Conservation (phyloP, 2,888 invertebrate genomes). For the Lordiphosa fenestrarum region DNA sequence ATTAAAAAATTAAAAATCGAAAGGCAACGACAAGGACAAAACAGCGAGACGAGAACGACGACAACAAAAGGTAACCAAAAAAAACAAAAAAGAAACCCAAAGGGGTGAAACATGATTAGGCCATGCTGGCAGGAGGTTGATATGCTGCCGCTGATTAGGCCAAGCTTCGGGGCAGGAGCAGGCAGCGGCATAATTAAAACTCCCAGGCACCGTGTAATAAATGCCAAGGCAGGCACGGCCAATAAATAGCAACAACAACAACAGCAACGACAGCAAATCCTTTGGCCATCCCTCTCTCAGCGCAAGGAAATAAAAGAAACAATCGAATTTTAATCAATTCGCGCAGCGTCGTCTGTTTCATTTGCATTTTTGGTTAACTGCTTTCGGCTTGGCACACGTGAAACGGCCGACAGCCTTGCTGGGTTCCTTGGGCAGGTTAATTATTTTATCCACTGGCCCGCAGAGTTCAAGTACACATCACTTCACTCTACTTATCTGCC, state of each 20-base stretch:
- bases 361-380: conserved; percentile 52
- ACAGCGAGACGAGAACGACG: conserved; percentile 29
- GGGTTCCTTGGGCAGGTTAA: too few relatives aligned
- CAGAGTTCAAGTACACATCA: too few relatives aligned
- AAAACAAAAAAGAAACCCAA: conserved; percentile 37
- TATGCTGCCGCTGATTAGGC: conserved; percentile 71
- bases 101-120: conserved; percentile 74
- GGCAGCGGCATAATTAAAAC: conserved; percentile 63
- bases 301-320: conserved; percentile 65
- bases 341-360: conserved; percentile 46
- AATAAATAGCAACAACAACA: conserved; percentile 68
- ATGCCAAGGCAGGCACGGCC: conserved; percentile 74
- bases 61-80: conserved; percentile 53
- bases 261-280: conserved; percentile 48
- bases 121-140: conserved; percentile 38
- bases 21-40: conserved; percentile 52
- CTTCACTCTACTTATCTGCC: too few relatives aligned
- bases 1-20: conserved; percentile 77
- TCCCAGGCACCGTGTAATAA: conserved; percentile 68
- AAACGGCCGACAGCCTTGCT: conserved; percentile 6
- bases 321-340: conserved; percentile 81
- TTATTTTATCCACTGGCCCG: too few relatives aligned
- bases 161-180: conserved; percentile 40
- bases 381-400: conserved; percentile 12
- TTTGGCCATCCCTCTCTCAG: conserved; percentile 26